Conservation (phyloP, 2,888 invertebrate species). For the Epirrhoe alternata region DNA sequence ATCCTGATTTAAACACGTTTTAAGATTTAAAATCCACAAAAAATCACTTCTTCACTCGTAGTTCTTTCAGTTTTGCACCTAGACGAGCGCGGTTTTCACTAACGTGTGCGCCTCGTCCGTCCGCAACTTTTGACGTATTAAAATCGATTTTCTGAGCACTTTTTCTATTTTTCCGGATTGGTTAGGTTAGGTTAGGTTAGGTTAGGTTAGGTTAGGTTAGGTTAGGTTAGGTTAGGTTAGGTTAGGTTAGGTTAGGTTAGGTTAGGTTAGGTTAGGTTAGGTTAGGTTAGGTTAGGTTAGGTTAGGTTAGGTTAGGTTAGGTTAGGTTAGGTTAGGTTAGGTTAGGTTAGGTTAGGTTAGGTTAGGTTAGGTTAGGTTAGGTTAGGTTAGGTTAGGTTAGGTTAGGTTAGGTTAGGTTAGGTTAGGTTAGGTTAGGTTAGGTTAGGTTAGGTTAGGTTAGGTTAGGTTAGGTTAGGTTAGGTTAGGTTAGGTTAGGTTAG, state of each 20-base stretch:
- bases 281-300: slow-evolving; percentile 29
- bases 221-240: slow-evolving; percentile 49
- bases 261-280: slow-evolving; percentile 33
- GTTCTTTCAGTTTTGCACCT: neutral
- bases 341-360: slow-evolving; percentile 37
- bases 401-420: slow-evolving; percentile 48
- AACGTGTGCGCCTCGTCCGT: neutral
- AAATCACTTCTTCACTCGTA: neutral
- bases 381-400: slow-evolving; percentile 45
- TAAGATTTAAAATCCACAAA: neutral
- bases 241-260: slow-evolving; percentile 45
- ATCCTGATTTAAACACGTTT: neutral
- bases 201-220: slow-evolving; percentile 44
- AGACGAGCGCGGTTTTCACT: neutral
- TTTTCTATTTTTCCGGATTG: neutral
- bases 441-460: slow-evolving; percentile 33
- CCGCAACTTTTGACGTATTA: neutral
- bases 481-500: slow-evolving; percentile 40
- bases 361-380: slow-evolving; percentile 47
- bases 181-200: slow-evolving; percentile 46
- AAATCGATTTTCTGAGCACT: neutral
- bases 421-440: slow-evolving; percentile 42
- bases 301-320: slow-evolving; percentile 39
- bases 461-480: slow-evolving; percentile 33
- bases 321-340: slow-evolving; percentile 40